These are phyloP conservation scores for Calycopis cecrops DNA, from an alignment of 1,140 invertebrate species.

Conservation along the genomic window DNA sequence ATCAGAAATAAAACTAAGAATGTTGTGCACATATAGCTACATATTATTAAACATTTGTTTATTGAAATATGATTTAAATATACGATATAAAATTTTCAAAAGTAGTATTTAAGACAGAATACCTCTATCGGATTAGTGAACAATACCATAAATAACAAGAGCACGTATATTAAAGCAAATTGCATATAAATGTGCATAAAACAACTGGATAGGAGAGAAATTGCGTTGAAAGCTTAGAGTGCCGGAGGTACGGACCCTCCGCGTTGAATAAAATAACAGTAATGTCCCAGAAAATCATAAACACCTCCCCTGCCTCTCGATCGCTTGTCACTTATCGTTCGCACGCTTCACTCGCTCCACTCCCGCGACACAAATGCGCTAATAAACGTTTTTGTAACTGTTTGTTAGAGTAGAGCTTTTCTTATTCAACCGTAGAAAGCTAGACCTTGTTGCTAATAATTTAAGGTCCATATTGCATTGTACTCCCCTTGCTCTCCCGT, in stretches of 20 bases:
- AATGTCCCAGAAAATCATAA: constrained; percentile 17
- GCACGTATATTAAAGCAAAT: too few relatives aligned
- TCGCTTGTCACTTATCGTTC: constrained; percentile 54
- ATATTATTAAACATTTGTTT: too few relatives aligned
- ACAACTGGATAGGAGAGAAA: not conserved
- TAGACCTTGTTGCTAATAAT: not conserved
- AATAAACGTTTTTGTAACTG: constrained; percentile 56
- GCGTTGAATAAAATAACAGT: constrained; percentile 18
- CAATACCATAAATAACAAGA: too few relatives aligned
- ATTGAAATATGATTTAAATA: too few relatives aligned
- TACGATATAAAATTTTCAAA: too few relatives aligned
- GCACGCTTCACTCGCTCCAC: constrained; percentile 39
- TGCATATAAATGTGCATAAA: too few relatives aligned
- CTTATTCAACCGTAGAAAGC: constrained; percentile 6
- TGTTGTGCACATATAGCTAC: too few relatives aligned
- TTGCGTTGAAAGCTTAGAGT: not conserved
- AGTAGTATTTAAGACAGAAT: too few relatives aligned
- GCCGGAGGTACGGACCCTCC: constrained; percentile 7
- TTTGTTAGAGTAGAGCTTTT: constrained; percentile 23
- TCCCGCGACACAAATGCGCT: constrained; percentile 40
- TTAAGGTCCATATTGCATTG: not conserved
- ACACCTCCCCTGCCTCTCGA: constrained; percentile 35
- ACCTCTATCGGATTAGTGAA: too few relatives aligned
- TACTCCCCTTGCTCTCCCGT: not conserved
- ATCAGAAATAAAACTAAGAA: too few relatives aligned